Evolutionary conservation across 2,888 invertebrate genomes (phyloP), one percentile per base, ranked within the genome.

Genomic region (Drosophila neotestacea): DNA sequence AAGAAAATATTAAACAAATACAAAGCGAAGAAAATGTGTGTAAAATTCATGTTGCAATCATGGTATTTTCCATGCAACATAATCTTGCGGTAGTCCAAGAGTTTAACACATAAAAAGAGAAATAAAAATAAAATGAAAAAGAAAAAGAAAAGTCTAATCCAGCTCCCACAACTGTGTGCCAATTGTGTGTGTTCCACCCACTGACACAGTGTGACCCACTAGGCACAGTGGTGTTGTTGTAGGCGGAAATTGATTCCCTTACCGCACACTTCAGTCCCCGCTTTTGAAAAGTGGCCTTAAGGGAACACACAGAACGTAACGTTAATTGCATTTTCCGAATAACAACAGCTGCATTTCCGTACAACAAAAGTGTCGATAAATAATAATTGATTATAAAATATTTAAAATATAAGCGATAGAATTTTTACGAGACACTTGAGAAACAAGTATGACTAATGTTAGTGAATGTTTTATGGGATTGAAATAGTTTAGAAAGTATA

Each of bases 31-130:
- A 52, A 60, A 61, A 69, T 56, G 27, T 38, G 28, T 28, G 44
- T 64, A 68, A 68, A 75, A 73, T 69, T 39, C 62, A 67, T 85
- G 82, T 81, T 79, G 85, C 85, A 85, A 85, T 85, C 74, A 39
- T 74, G 69, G 62, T 58, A 62, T 73, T 71, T 74, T 69, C 60
- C 62, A 69, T 61, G 52, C 60, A 62, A 56, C 44, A 56, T 27
- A 46, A 56, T 22, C 50, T 50, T 50, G 34, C 22, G 50, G 22
- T 34, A 32, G 48, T 48, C 16, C 10, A 36, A 34, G 22, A 50
- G 34, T 22, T 34, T 10, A 47, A 27, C 42, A 34, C 22, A 32
- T 1, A 13, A 34, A 10, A 9, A 32, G 16, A 6, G 32, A 32
- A 27, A 16, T 0, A 22, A 42, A 7, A 41, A 48, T 9, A 22